These are phyloP conservation scores for Callimorpha dominula DNA, from an alignment of 2,888 invertebrate species.

Conservation along the genomic window DNA sequence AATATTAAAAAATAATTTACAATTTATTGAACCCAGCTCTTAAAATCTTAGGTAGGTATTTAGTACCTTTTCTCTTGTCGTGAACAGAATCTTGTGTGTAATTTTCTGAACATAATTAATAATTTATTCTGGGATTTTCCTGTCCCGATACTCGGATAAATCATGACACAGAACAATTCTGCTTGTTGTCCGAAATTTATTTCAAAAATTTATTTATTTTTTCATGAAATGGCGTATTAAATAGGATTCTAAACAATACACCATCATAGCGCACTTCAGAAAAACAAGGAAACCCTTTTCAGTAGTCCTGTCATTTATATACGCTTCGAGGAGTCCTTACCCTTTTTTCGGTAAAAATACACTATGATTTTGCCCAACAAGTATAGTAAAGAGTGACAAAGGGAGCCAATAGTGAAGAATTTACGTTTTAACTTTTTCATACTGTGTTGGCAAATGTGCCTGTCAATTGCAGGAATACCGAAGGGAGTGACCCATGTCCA, in stretches of 20 bases:
- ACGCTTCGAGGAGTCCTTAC: neutral
- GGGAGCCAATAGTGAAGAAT: neutral
- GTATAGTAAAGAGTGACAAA: slow-evolving; percentile 12
- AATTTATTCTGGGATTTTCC: no score
- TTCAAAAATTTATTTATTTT: no score
- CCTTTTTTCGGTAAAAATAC: slow-evolving; percentile 1
- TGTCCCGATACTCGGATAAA: no score
- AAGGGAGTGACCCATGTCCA: slow-evolving; percentile 5
- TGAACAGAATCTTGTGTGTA: no score
- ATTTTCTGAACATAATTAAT: no score
- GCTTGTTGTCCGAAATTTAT: no score
- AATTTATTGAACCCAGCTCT: neutral
- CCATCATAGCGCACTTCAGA: neutral
- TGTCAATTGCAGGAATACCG: slow-evolving; percentile 11
- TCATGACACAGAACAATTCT: no score
- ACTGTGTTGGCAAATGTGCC: neutral
- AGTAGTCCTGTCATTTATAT: neutral
- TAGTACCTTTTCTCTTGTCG: no score
- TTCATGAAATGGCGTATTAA: neutral
- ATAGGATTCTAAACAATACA: neutral
- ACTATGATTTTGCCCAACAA: neutral
- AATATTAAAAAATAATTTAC: neutral
- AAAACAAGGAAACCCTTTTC: neutral
- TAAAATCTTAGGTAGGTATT: no score
- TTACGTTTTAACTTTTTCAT: slow-evolving; percentile 11